These are phyloP conservation scores for Ardeotis arabs DNA, from an alignment of 2,113 vertebrate genomes.

Conservation along the genomic window DNA sequence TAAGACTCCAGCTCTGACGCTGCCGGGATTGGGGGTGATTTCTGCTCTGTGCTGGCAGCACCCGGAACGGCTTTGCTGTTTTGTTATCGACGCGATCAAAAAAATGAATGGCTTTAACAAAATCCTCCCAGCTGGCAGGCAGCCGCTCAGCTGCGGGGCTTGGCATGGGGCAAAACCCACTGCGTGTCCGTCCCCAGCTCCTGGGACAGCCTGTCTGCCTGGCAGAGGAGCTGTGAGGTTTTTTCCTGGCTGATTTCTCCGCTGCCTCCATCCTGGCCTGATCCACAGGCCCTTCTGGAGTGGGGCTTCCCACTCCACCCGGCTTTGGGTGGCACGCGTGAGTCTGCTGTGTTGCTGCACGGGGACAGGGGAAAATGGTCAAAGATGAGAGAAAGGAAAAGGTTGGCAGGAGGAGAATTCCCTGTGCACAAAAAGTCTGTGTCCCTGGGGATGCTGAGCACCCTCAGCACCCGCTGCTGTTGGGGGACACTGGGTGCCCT, in stretches of 20 bases:
- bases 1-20: neutral
- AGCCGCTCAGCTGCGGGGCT: neutral
- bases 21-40: neutral
- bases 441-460: neutral
- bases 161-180: neutral
- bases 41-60: neutral
- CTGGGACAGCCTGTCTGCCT: neutral
- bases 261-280: neutral
- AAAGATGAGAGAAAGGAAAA: neutral
- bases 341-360: neutral
- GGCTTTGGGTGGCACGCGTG: neutral
- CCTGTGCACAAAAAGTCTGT: neutral
- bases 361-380: neutral
- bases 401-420: neutral
- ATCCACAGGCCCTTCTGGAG: neutral
- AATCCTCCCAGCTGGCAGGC: neutral
- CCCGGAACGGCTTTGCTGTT: neutral
- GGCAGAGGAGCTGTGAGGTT: neutral
- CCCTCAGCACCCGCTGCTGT: neutral
- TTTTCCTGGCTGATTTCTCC: neutral
- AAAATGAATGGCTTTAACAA: neutral
- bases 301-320: neutral
- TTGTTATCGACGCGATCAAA: neutral
- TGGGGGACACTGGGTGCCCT: neutral
- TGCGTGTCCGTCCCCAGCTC: fast-evolving